These are phyloP conservation scores for Spodoptera frugiperda DNA, from an alignment of 1,140 invertebrate genomes.

Conservation along the genomic window DNA sequence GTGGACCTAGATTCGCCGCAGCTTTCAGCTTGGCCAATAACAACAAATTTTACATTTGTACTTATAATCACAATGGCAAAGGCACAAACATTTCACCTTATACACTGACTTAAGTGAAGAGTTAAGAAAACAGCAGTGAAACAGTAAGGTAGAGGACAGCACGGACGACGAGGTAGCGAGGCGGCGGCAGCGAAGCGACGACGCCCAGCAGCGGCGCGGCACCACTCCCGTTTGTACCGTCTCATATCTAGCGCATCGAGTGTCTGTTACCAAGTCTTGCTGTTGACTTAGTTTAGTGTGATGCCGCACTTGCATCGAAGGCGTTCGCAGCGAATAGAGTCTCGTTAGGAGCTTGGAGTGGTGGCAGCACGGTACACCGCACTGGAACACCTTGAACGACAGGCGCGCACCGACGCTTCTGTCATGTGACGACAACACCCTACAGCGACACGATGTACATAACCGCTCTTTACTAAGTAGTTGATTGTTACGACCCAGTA, in stretches of 20 bases:
- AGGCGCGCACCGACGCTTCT: constrained; percentile 79
- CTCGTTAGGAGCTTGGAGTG: constrained; percentile 78
- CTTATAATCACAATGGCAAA: constrained; percentile 54
- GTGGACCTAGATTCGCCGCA: constrained; percentile 73
- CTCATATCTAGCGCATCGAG: constrained; percentile 80
- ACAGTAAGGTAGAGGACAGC: constrained; percentile 39
- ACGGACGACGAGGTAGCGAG: constrained; percentile 38
- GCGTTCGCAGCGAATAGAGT: constrained; percentile 74
- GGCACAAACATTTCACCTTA: constrained; percentile 58
- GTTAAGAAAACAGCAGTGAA: constrained; percentile 38
- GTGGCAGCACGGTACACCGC: constrained; percentile 73
- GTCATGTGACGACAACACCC: constrained; percentile 69
- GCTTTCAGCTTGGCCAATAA: constrained; percentile 76
- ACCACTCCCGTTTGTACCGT: constrained; percentile 75
- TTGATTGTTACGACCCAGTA: constrained; percentile 73
- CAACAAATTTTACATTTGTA: constrained; percentile 56
- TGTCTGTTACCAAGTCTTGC: constrained; percentile 81
- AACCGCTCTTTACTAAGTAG: constrained; percentile 74
- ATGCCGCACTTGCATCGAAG: constrained; percentile 77
- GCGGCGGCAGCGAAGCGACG: constrained; percentile 8
- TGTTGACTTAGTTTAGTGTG: constrained; percentile 83
- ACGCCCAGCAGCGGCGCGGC: constrained; percentile 46
- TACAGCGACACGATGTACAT: constrained; percentile 78
- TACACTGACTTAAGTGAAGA: constrained; percentile 55
- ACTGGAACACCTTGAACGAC: constrained; percentile 81